A percentile compares a stretch with the other conserved stretches of the same genome.
Conservation (phyloP, 2,888 invertebrate genomes). For the Arge pagana region DNA sequence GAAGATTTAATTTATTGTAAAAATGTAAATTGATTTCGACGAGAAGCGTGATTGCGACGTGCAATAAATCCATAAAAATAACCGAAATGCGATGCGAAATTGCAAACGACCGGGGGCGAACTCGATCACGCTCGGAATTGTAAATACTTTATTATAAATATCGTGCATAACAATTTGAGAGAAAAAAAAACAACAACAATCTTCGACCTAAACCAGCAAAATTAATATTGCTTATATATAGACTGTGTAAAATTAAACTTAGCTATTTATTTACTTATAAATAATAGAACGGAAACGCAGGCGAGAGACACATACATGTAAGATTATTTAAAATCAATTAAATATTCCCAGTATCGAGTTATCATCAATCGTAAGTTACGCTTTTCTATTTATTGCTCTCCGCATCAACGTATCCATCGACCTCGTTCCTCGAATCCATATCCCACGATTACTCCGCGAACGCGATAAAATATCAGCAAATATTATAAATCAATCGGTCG, state of each 20-base stretch:
- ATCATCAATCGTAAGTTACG: conserved; percentile 2
- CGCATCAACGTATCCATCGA: too few species aligned
- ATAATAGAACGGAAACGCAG: conserved; percentile 30
- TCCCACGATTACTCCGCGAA: too few species aligned
- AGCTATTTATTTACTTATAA: conserved; percentile 56
- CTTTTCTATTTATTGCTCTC: conserved; percentile 31
- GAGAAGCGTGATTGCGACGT: conserved; percentile 44
- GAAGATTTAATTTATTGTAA: conserved; percentile 54
- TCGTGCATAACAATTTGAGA: neutral
- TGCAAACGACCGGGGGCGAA: conserved; percentile 31
- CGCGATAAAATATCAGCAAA: too few species aligned
- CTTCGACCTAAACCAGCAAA: conserved; percentile 6
- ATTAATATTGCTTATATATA: conserved; percentile 35
- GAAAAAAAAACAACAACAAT: conserved; percentile 11
- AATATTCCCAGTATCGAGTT: conserved; percentile 52
- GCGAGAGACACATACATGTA: conserved; percentile 33
- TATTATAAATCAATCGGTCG: too few species aligned
- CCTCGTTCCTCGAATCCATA: too few species aligned
- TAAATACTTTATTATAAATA: conserved; percentile 1
- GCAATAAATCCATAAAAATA: conserved; percentile 46
- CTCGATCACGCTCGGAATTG: conserved; percentile 25
- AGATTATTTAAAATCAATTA: conserved; percentile 55
- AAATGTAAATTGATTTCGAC: conserved; percentile 35
- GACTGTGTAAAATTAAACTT: conserved; percentile 57
- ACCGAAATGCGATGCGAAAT: conserved; percentile 25